These are phyloP conservation scores for Sitta europaea DNA, from an alignment of 2,113 vertebrate species.

Conservation along the genomic window DNA sequence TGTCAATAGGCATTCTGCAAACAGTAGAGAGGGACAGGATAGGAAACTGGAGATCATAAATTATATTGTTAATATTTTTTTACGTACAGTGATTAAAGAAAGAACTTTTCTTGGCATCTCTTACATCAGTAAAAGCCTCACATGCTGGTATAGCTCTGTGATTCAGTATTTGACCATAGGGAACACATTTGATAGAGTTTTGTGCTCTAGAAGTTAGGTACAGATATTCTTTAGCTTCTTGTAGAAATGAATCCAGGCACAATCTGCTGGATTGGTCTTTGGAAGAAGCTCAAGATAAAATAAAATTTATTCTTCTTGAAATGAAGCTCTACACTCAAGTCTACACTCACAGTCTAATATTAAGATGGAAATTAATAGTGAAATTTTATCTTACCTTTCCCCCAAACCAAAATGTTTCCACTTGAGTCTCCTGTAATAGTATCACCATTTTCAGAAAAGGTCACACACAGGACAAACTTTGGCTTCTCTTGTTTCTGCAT, in stretches of 20 bases:
- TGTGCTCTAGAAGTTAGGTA: neutral
- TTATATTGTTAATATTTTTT: neutral
- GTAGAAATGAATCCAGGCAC: neutral
- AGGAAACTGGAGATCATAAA: neutral
- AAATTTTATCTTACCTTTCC: slow-evolving; percentile 85
- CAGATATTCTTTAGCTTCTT: neutral
- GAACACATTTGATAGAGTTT: neutral
- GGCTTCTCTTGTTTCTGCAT: slow-evolving; percentile 98
- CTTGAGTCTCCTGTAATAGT: slow-evolving; percentile 96
- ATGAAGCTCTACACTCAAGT: neutral
- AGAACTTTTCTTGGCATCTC: neutral
- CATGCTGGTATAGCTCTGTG: neutral
- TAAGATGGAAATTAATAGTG: neutral
- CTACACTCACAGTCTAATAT: neutral
- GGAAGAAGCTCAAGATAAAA: neutral
- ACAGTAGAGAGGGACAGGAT: neutral
- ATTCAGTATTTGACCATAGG: neutral
- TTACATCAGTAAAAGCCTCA: neutral
- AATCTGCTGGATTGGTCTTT: neutral
- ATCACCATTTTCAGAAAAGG: slow-evolving; percentile 97
- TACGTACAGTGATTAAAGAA: neutral
- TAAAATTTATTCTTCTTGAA: neutral
- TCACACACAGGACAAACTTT: slow-evolving; percentile 97
- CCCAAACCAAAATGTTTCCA: slow-evolving; percentile 97
- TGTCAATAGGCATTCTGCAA: neutral